Evolutionary conservation across 2,113 vertebrate species (phyloP).

Genomic region (Lasiurus cinereus): DNA sequence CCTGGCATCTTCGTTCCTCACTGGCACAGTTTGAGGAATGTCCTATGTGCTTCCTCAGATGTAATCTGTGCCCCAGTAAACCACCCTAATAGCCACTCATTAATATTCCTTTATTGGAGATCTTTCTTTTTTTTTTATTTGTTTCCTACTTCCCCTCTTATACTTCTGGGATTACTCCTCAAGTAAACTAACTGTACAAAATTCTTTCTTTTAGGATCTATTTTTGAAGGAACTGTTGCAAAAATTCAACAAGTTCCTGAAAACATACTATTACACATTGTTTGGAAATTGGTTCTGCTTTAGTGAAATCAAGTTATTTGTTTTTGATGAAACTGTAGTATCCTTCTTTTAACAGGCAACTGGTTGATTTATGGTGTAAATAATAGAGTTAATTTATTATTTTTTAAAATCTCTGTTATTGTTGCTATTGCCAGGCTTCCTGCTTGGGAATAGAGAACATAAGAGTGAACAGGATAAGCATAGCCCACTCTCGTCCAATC

Average conservation of each 20-base stretch:
- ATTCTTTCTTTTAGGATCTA: not conserved
- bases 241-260: conserved; percentile 13
- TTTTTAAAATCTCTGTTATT: not conserved
- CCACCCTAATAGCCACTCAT: not conserved
- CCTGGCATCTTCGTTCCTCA: not conserved
- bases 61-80: not conserved
- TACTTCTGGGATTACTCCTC: not conserved
- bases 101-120: not conserved
- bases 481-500: not conserved
- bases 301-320: conserved; percentile 1
- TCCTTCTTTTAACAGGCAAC: not conserved
- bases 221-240: not conserved
- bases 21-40: not conserved
- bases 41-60: not conserved
- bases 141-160: not conserved
- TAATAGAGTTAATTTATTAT: not conserved
- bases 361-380: conserved; percentile 1
- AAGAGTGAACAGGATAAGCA: conserved; percentile 1
- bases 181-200: not conserved
- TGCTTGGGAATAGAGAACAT: not conserved
- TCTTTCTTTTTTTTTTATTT: not conserved
- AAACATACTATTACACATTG: not conserved
- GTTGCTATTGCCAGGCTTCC: not conserved
- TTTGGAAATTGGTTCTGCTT: conserved; percentile 39
- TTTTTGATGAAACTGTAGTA: conserved; percentile 8